phyloP scores from a whole-genome alignment of 2,888 invertebrate species.

The Rhimphoctona megacephalus region DNA sequence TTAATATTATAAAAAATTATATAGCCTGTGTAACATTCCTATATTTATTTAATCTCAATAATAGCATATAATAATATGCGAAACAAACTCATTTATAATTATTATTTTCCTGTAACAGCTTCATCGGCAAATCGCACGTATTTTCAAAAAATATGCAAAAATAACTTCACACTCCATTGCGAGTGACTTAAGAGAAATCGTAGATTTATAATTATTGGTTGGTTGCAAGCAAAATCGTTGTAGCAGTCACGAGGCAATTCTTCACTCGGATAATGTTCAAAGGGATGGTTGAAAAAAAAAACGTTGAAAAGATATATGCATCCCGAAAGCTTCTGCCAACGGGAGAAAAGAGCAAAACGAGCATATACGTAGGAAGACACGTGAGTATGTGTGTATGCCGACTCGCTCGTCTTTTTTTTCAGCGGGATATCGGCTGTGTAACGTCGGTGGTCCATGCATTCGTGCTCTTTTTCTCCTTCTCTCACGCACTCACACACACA shows the following conservation, averaged over 20 bases:
- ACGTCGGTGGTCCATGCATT: constrained; percentile 69
- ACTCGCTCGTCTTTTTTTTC: constrained; percentile 53
- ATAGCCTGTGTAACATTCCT: not conserved
- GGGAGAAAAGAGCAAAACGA: constrained; percentile 40
- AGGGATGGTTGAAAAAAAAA: constrained; percentile 26
- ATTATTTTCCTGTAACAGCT: not conserved
- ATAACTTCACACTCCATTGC: not conserved
- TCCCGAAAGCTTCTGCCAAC: constrained; percentile 56
- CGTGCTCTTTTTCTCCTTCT: constrained; percentile 41
- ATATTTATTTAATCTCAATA: not conserved
- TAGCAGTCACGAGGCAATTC: constrained; percentile 47
- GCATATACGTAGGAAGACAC: constrained; percentile 12
- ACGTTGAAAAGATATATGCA: constrained; percentile 25
- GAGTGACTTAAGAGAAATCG: constrained; percentile 31
- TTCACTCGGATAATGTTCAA: constrained; percentile 46
- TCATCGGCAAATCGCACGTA: not conserved
- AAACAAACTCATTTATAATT: not conserved
- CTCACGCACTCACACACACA: constrained; percentile 18
- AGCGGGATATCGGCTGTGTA: constrained; percentile 66
- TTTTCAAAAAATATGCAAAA: constrained; percentile 9
- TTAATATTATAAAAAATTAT: not conserved
- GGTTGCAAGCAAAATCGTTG: constrained; percentile 7
- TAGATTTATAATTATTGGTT: constrained; percentile 28
- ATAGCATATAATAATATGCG: not conserved
- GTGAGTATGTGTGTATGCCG: constrained; percentile 24